Percentiles rank a stretch among this genome's conserved stretches.
Conservation (phyloP, 2,113 vertebrate species). For the Psilopsiagon aurifrons region DNA sequence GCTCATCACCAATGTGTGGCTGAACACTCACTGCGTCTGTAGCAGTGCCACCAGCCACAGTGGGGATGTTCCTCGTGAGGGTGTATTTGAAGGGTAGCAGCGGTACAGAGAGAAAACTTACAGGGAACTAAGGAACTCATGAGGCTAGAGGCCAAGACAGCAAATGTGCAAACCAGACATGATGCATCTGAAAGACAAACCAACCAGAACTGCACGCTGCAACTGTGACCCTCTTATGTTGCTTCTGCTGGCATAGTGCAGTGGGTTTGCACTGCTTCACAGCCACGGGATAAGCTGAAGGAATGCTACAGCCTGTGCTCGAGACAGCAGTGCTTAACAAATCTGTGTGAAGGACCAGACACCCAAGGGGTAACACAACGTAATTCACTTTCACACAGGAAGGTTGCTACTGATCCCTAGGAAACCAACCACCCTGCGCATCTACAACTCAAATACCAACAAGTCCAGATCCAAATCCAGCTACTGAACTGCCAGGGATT, state of each 20-base stretch:
- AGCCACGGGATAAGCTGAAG: not conserved
- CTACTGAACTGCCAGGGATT: not conserved
- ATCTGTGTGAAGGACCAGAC: not conserved
- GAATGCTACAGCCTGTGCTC: not conserved
- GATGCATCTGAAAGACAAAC: not conserved
- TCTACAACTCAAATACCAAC: not conserved
- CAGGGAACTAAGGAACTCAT: not conserved
- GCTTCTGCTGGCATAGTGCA: not conserved
- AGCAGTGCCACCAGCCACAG: rapidly evolving
- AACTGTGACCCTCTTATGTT: rapidly evolving
- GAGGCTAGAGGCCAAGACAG: not conserved
- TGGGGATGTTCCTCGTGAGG: not conserved
- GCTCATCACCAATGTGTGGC: rapidly evolving
- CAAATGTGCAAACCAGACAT: not conserved
- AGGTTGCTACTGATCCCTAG: not conserved
- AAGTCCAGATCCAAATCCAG: not conserved
- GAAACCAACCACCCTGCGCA: not conserved
- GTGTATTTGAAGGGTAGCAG: not conserved
- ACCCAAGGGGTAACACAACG: not conserved
- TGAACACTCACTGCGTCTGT: not conserved
- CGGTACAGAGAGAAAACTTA: not conserved
- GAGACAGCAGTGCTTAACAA: not conserved
- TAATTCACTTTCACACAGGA: not conserved
- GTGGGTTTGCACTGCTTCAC: not conserved
- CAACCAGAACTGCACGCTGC: not conserved